Evolutionary conservation across 37 sponge, comb jelly and placozoan genomes (phyloP).

Genomic region (Beroe ovata): DNA sequence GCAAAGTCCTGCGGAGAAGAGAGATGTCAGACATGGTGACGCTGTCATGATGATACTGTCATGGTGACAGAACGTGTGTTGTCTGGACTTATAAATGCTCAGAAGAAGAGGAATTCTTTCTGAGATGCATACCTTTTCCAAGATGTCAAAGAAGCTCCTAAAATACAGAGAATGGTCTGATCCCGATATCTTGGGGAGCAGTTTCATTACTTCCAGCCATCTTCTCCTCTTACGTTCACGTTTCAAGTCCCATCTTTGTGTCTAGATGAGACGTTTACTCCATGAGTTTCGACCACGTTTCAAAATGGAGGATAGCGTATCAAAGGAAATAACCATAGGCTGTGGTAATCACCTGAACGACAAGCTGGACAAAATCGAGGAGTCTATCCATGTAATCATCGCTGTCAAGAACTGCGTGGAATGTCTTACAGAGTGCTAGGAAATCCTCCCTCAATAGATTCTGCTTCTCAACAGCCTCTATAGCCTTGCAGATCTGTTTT

Average conservation of each 20-base stretch:
- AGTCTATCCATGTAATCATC: constrained; percentile 66
- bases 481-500: constrained; percentile 37
- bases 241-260: constrained; percentile 24
- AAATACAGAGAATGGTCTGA: constrained; percentile 60
- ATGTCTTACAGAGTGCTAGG: constrained; percentile 3
- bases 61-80: no score
- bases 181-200: constrained; percentile 60
- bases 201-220: constrained; percentile 61
- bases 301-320: background rate
- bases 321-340: background rate
- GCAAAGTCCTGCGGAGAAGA: constrained; percentile 59
- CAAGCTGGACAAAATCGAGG: constrained; percentile 31
- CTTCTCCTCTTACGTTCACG: constrained; percentile 60
- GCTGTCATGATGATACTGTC: no score
- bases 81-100: no score
- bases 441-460: constrained; percentile 19
- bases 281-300: no score
- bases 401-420: constrained; percentile 60
- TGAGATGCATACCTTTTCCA: constrained; percentile 42
- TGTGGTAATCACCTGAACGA: background rate
- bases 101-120: no score
- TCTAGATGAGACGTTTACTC: no score
- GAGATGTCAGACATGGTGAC: no score
- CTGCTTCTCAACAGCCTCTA: constrained; percentile 10
- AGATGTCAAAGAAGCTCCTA: constrained; percentile 52